Evolutionary conservation across 1,140 invertebrate species (phyloP).

Genomic region (Zaprionus ornatus): DNA sequence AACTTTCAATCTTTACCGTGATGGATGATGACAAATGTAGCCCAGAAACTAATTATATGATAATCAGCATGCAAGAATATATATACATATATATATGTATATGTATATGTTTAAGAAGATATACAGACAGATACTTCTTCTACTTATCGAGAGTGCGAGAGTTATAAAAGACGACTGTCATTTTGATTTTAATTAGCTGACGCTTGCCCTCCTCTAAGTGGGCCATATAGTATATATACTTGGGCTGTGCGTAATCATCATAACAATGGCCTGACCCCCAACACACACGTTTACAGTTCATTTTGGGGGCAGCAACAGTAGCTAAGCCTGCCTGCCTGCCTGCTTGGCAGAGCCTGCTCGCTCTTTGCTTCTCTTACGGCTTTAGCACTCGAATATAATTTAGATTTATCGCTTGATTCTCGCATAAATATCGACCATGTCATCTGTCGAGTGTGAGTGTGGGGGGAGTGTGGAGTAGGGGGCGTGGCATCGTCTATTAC

Average conservation of each 20-base stretch:
- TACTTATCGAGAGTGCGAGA: not conserved
- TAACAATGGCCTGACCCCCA: constrained; percentile 63
- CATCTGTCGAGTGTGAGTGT: constrained; percentile 11
- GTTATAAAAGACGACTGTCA: constrained; percentile 43
- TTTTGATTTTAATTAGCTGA: constrained; percentile 70
- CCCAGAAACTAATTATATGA: constrained; percentile 66
- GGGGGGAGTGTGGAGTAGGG: no score
- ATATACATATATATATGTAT: no score
- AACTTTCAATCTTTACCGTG: constrained; percentile 41
- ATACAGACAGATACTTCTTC: not conserved
- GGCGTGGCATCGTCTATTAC: constrained; percentile 32
- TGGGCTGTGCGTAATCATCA: constrained; percentile 66
- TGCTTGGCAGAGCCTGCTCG: constrained; percentile 2
- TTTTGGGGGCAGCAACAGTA: constrained; percentile 29
- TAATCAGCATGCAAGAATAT: constrained; percentile 62
- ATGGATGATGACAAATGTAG: constrained; percentile 70
- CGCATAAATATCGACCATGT: constrained; percentile 79
- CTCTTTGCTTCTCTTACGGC: constrained; percentile 41
- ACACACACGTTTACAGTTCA: constrained; percentile 54
- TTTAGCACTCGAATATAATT: constrained; percentile 76
- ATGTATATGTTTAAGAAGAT: no score
- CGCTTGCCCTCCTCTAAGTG: constrained; percentile 38
- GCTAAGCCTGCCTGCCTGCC: constrained; percentile 22
- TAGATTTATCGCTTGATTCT: constrained; percentile 79
- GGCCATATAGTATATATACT: constrained; percentile 19